Conservation (phyloP, 2,888 invertebrate species). For the Ceriagrion tenellum region DNA sequence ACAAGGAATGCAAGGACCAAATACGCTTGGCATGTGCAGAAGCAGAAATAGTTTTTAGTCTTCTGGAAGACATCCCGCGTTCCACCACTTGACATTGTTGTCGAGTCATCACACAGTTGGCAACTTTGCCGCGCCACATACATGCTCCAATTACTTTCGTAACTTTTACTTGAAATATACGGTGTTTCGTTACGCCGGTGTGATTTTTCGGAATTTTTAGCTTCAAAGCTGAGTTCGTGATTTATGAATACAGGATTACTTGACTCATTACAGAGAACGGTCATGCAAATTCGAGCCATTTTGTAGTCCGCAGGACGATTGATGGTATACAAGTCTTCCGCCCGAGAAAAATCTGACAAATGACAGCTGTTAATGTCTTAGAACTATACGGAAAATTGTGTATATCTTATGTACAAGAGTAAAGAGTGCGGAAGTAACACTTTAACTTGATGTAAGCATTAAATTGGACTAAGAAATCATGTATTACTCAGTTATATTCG, state of each 20-base stretch:
- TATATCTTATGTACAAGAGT: no score
- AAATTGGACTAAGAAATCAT: no score
- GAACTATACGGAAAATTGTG: background rate
- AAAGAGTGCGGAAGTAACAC: no score
- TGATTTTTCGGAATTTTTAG: background rate
- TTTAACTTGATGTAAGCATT: no score
- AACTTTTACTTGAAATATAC: slow-evolving; percentile 36
- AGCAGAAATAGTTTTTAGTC: slow-evolving; percentile 55
- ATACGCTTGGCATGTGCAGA: slow-evolving; percentile 6
- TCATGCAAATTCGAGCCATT: background rate
- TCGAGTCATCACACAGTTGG: slow-evolving; percentile 38
- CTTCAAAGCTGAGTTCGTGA: background rate
- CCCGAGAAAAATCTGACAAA: background rate
- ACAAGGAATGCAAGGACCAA: background rate
- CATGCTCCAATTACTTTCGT: slow-evolving; percentile 42
- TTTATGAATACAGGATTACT: background rate
- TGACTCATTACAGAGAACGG: background rate
- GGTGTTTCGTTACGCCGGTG: background rate
- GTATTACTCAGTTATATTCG: no score
- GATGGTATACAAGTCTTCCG: background rate
- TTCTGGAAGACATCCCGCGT: slow-evolving; percentile 61
- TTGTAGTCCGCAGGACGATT: background rate
- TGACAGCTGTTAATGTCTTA: background rate
- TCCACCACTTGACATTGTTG: slow-evolving; percentile 58
- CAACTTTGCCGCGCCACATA: background rate